Evolutionary conservation across 1,140 invertebrate species (phyloP), one percentile per base, ranked within the genome.

Genomic region (Eufriesea mexicana): DNA sequence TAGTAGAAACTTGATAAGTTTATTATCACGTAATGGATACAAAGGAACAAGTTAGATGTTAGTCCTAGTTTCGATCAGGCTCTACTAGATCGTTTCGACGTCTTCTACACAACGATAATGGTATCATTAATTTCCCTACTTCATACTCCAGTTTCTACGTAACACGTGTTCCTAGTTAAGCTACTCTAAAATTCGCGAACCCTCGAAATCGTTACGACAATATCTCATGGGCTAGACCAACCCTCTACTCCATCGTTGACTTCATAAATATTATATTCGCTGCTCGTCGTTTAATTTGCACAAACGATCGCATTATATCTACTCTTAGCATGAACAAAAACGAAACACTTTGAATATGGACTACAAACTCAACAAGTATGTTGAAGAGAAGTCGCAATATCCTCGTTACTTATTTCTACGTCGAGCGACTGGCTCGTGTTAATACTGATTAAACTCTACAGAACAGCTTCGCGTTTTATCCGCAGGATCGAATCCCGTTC

Each of bases 1-100:
- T 81, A 90, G 87, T 92, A 92, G 89, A 92, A 93, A 92, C 85
- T 91, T 91, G 88, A 89, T 90, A 85, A 91, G 88, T 93, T 93
- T 93, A 93, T 93, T 93, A 90, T 91, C 77, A 87, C 83, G 87
- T 91, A 90, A 67, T 90, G 84, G 87, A 87, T 93, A 93, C 91
- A 93, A 89, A 92, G 89, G 84, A 85, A 85, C 86, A 77, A 66
- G 75, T 79, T 85, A 77, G 73, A 68, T 78, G 68, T 86, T 89
- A 84, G 83, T 79, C 84, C 54, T 75, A 77, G 54, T 49, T 49
- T 25, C 54, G 51, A 64, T 73, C 78, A 23, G 49, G 62, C 51
- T 28, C 18, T 20, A 61, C 54, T 23, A 28, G 20, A 82, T 81
- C 45, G 49, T 45, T 68, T 62, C 67, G 77, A 70, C 64, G 54